phyloP scores from a whole-genome alignment of 2,797 vertebrate genomes.

The Tenualosa thibaudeaui region DNA sequence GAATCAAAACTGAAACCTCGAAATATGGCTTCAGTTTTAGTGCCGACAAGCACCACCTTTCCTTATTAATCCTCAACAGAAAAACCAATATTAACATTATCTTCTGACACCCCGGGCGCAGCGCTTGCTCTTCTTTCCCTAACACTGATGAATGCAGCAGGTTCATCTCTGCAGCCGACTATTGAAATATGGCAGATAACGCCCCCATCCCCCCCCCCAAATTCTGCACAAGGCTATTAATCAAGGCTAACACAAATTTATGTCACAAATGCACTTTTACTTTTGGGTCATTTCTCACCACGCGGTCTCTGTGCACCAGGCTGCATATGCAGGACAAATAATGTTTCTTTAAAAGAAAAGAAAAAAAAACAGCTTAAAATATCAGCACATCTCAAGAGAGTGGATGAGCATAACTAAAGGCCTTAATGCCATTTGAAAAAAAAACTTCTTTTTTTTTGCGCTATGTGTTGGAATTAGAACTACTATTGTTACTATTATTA shows the following conservation, averaged over 20 bases:
- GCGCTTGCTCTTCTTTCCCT: background rate
- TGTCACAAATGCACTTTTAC: background rate
- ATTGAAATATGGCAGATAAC: background rate
- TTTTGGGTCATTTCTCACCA: conserved; percentile 17
- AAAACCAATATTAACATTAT: conserved; percentile 9
- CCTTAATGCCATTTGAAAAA: background rate
- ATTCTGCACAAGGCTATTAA: background rate
- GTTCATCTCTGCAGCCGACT: background rate
- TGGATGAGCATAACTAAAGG: background rate
- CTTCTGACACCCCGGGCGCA: background rate
- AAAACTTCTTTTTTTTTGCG: background rate
- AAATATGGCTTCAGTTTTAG: background rate
- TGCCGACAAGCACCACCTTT: background rate
- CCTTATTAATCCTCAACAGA: background rate
- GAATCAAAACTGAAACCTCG: background rate
- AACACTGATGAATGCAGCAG: background rate
- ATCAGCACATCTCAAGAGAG: background rate
- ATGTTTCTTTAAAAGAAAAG: background rate
- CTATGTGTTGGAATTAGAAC: background rate
- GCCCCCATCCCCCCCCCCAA: background rate
- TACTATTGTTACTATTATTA: background rate
- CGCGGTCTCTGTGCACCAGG: conserved; percentile 11
- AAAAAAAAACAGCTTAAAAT: background rate
- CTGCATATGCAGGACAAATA: background rate
- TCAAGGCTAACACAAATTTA: background rate